A percentile compares a stretch with the other conserved stretches of the same genome.
These are phyloP conservation scores for Cheilosia vernalis DNA, from an alignment of 2,888 invertebrate genomes.

Conservation along the genomic window DNA sequence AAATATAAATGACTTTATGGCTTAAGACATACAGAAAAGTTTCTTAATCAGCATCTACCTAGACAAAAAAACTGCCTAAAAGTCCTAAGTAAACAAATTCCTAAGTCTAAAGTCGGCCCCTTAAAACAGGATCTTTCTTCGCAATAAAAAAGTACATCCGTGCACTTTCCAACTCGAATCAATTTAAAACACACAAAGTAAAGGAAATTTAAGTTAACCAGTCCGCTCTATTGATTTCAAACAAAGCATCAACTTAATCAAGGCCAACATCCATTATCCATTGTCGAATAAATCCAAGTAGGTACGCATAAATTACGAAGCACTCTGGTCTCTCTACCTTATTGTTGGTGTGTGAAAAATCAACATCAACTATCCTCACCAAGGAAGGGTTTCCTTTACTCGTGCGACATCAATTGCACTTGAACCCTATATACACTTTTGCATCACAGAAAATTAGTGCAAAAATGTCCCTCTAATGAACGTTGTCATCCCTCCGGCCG, in stretches of 20 bases:
- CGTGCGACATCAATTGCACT: constrained; percentile 38
- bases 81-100: too few relatives aligned
- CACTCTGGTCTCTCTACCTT: not conserved
- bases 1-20: too few relatives aligned
- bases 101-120: not conserved
- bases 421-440: constrained; percentile 5
- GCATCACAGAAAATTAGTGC: constrained; percentile 23
- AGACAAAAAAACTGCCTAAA: too few relatives aligned
- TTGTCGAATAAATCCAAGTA: constrained; percentile 21
- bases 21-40: too few relatives aligned
- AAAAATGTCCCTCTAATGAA: constrained; percentile 41
- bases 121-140: not conserved
- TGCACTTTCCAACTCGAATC: not conserved
- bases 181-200: not conserved
- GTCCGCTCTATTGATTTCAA: constrained; percentile 28
- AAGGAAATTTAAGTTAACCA: constrained; percentile 8
- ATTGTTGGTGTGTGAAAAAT: constrained; percentile 50
- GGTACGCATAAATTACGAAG: constrained; percentile 22
- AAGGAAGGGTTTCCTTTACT: constrained; percentile 13
- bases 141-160: not conserved
- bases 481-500: not conserved
- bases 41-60: too few relatives aligned
- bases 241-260: constrained; percentile 44
- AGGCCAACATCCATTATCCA: constrained; percentile 24
- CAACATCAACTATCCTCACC: constrained; percentile 22